phyloP scores from a whole-genome alignment of 2,113 vertebrate species.

The Psilopsiagon aymara region DNA sequence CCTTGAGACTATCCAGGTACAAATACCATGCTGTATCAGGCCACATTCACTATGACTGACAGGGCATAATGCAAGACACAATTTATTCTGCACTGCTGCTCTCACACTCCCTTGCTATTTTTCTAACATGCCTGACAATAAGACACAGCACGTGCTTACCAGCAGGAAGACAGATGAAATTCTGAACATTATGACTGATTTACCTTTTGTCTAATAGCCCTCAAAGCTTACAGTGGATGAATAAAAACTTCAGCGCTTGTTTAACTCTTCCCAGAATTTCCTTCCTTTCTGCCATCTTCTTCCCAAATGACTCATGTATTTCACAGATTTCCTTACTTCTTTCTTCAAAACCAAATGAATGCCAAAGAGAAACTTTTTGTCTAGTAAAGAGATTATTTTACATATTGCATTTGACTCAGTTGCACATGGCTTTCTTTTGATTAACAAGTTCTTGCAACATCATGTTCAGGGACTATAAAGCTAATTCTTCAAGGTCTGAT shows the following conservation, averaged over 20 bases:
- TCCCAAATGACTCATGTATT: not conserved
- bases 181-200: not conserved
- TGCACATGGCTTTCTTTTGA: not conserved
- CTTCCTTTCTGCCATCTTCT: not conserved
- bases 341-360: not conserved
- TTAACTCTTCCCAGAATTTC: not conserved
- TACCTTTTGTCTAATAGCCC: not conserved
- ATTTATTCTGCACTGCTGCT: slow-evolving; percentile 33
- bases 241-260: not conserved
- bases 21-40: slow-evolving; percentile 32
- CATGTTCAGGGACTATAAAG: not conserved
- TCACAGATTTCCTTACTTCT: not conserved
- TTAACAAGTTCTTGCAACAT: not conserved
- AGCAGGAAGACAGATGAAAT: not conserved
- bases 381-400: not conserved
- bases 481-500: not conserved
- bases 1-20: not conserved
- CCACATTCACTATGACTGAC: slow-evolving; percentile 22
- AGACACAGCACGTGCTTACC: not conserved
- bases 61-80: slow-evolving; percentile 17
- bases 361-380: not conserved
- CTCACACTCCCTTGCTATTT: not conserved
- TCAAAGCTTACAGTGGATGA: not conserved
- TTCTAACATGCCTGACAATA: not conserved
- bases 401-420: not conserved